Conservation (phyloP, 2,888 invertebrate species). For the Vanessa cardui region DNA sequence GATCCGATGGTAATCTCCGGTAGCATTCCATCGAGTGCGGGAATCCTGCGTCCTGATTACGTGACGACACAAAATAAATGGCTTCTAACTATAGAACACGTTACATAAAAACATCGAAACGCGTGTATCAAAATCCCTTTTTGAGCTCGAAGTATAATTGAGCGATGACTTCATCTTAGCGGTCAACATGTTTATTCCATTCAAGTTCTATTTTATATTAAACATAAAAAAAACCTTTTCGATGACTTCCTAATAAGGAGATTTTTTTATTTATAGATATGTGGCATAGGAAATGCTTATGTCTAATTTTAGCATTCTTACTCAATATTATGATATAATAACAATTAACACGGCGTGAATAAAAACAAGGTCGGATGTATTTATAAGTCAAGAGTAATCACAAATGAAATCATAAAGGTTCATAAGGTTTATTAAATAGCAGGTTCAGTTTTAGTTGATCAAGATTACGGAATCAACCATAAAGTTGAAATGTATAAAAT, state of each 20-base stretch:
- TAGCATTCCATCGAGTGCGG: constrained; percentile 64
- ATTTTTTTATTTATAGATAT: background rate
- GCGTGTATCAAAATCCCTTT: constrained; percentile 10
- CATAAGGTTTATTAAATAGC: no score
- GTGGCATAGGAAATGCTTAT: background rate
- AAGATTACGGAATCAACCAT: no score
- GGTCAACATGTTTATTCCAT: constrained; percentile 23
- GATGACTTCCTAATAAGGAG: background rate
- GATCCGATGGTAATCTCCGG: constrained; percentile 58
- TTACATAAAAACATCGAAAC: constrained; percentile 13
- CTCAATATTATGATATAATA: no score
- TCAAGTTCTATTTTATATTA: constrained; percentile 13
- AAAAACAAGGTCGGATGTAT: background rate
- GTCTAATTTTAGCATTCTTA: no score
- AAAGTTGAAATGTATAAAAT: no score
- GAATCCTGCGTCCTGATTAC: constrained; percentile 60
- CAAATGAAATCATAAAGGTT: no score
- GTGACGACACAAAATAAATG: constrained; percentile 59
- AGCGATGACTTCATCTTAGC: constrained; percentile 26
- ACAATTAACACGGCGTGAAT: background rate
- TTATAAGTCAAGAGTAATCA: background rate
- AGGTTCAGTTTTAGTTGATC: no score
- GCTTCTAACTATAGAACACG: constrained; percentile 21
- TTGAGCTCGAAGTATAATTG: constrained; percentile 7
- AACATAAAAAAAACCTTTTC: background rate